These are phyloP conservation scores for Pristis pectinata DNA, from an alignment of 2,797 vertebrate genomes.

Conservation along the genomic window DNA sequence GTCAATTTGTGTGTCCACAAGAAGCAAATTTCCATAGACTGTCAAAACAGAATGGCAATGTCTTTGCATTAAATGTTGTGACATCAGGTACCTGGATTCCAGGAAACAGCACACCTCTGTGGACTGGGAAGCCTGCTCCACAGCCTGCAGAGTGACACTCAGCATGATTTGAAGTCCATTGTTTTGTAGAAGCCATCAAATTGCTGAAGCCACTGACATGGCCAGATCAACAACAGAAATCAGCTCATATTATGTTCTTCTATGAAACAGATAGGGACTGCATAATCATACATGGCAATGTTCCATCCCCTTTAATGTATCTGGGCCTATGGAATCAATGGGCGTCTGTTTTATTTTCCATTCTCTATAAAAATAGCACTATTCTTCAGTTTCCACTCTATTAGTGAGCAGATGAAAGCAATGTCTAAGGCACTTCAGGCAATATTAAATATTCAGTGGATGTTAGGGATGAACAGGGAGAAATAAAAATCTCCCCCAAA, in stretches of 20 bases:
- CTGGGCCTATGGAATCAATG: neutral
- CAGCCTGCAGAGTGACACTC: neutral
- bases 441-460: neutral
- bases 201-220: neutral
- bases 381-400: neutral
- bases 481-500: neutral
- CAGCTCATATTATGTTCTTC: neutral
- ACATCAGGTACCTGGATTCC: neutral
- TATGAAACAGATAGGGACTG: neutral
- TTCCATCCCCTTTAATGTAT: neutral
- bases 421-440: slow-evolving; percentile 4
- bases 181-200: too few species aligned
- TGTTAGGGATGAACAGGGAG: neutral
- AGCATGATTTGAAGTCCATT: neutral
- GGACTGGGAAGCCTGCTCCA: neutral
- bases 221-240: neutral
- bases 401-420: neutral
- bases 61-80: neutral
- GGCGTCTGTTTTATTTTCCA: neutral
- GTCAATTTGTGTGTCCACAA: neutral
- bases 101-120: neutral
- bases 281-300: neutral
- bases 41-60: neutral
- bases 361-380: neutral
- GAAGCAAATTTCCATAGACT: neutral